A percentile compares a stretch with the other conserved stretches of the same genome.
These are phyloP conservation scores for Mastacembelus armatus DNA, from an alignment of 2,797 vertebrate species.

Conservation along the genomic window DNA sequence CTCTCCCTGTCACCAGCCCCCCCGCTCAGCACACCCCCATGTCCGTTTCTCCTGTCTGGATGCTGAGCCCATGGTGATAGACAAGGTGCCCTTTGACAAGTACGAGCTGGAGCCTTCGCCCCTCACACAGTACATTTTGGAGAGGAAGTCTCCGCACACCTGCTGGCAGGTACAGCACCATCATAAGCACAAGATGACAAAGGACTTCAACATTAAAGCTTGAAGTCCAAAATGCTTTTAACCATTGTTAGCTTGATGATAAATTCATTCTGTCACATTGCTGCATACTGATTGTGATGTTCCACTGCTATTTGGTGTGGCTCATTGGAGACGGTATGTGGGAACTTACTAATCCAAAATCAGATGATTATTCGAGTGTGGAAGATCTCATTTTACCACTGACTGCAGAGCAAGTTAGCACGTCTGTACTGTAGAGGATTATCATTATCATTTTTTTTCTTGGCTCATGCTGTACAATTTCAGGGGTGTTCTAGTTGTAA, in stretches of 20 bases:
- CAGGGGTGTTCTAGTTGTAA: too few species aligned
- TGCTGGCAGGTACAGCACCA: constrained; percentile 94
- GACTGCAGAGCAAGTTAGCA: too few species aligned
- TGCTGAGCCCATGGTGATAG: constrained; percentile 98
- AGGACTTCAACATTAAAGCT: neutral
- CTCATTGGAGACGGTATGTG: neutral
- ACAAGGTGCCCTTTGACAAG: constrained; percentile 99
- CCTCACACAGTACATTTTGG: constrained; percentile 96
- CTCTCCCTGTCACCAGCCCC: constrained; percentile 84
- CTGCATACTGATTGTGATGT: neutral
- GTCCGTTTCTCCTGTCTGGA: constrained; percentile 96
- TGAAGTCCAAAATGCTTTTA: neutral
- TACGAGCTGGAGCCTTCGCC: constrained; percentile 98
- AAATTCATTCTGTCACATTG: neutral
- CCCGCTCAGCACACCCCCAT: constrained; percentile 94
- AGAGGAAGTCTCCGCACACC: constrained; percentile 95
- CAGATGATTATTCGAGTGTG: too few species aligned
- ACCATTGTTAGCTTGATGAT: neutral
- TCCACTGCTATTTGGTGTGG: neutral
- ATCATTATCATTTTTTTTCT: too few species aligned
- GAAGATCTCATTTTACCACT: too few species aligned
- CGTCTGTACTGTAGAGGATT: too few species aligned
- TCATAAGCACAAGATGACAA: neutral
- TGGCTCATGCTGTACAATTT: too few species aligned
- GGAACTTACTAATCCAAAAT: too few species aligned